A percentile compares a stretch with the other conserved stretches of the same genome.
phyloP scores from a whole-genome alignment of 2,113 vertebrate genomes.

The Dissostichus mawsoni region DNA sequence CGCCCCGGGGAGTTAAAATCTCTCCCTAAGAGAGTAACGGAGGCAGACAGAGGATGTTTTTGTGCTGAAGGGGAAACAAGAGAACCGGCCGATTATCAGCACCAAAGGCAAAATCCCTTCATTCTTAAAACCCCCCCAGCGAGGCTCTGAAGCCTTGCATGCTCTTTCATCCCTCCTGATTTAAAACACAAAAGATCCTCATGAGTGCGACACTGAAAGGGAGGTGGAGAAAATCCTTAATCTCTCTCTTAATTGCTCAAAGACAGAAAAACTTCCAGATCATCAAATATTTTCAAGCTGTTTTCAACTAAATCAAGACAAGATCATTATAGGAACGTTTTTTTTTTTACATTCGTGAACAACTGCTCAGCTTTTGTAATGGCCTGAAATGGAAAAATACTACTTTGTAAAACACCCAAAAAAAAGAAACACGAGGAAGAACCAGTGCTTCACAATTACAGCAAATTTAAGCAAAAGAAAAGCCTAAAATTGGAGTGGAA shows the following conservation, averaged over 20 bases:
- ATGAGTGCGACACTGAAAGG: constrained; percentile 48
- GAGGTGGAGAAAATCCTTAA: constrained; percentile 28
- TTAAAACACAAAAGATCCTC: constrained; percentile 73
- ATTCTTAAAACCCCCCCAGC: constrained; percentile 60
- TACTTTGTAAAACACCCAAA: not conserved
- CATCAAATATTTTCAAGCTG: not conserved
- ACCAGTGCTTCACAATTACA: not conserved
- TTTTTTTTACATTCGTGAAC: not conserved
- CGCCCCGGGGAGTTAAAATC: constrained; percentile 55
- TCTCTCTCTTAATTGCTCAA: constrained; percentile 34
- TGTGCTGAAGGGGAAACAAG: constrained; percentile 73
- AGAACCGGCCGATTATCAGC: constrained; percentile 78
- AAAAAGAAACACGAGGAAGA: not conserved
- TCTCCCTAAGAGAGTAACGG: constrained; percentile 51
- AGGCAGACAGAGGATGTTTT: constrained; percentile 73
- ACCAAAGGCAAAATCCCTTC: constrained; percentile 74
- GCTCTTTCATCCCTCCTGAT: constrained; percentile 68
- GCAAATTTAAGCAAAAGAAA: not conserved
- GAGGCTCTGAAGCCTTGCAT: constrained; percentile 62
- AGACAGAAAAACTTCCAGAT: not conserved
- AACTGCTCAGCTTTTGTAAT: not conserved
- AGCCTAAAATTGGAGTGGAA: not conserved
- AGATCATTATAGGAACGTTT: not conserved
- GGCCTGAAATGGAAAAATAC: not conserved
- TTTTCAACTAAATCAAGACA: not conserved